Evolutionary conservation across 2,888 invertebrate species (phyloP).

Genomic region (Watsonalla binaria): DNA sequence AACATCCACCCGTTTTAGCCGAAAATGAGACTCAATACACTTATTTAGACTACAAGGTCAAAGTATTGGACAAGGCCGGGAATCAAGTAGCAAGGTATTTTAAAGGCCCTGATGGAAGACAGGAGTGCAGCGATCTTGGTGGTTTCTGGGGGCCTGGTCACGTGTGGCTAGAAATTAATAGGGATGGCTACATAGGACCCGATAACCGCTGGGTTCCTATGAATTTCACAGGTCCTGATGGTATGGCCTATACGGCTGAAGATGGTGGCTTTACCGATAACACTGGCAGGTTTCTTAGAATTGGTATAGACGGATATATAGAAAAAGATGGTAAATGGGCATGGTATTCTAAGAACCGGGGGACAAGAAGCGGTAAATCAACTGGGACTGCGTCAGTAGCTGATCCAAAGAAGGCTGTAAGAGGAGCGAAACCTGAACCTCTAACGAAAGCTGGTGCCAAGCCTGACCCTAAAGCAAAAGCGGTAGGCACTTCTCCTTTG

Average conservation of each 20-base stretch:
- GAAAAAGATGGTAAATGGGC: conserved; percentile 66
- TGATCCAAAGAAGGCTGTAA: conserved; percentile 18
- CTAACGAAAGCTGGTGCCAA: conserved; percentile 14
- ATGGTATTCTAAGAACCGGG: conserved; percentile 43
- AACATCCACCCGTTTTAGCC: conserved; percentile 41
- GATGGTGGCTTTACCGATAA: conserved; percentile 58
- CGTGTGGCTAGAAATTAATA: conserved; percentile 64
- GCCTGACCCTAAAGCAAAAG: conserved; percentile 6
- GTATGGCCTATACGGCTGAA: conserved; percentile 58
- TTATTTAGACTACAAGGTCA: conserved; percentile 68
- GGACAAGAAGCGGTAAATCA: conserved; percentile 27
- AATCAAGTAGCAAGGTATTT: conserved; percentile 62
- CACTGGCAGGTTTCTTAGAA: conserved; percentile 39
- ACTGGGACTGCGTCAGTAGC: conserved; percentile 25
- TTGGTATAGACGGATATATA: conserved; percentile 66
- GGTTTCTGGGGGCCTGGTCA: conserved; percentile 62
- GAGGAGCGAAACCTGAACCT: conserved; percentile 7
- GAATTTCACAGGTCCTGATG: conserved; percentile 66
- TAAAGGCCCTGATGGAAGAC: conserved; percentile 64
- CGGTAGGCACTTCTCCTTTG: neutral
- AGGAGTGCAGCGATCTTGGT: conserved; percentile 66
- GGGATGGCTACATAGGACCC: conserved; percentile 66
- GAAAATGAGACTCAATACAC: conserved; percentile 55
- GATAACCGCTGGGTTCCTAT: conserved; percentile 67
- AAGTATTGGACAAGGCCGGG: conserved; percentile 59